These are phyloP conservation scores for Peromyscus melanophrys DNA, from an alignment of 2,797 vertebrate genomes.

Conservation along the genomic window DNA sequence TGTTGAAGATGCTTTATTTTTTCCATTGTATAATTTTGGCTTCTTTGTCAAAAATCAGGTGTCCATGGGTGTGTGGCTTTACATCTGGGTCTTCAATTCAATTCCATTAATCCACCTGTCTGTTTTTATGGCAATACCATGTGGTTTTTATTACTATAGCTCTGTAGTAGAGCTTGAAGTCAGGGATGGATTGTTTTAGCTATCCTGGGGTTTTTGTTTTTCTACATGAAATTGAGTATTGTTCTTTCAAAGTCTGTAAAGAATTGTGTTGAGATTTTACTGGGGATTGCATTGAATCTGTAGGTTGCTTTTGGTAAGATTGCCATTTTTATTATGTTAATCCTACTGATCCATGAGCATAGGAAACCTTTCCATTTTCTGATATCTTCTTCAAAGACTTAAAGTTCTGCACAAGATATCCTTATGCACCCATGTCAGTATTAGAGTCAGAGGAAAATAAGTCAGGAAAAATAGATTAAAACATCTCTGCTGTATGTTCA, in stretches of 20 bases:
- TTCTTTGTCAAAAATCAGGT: not conserved
- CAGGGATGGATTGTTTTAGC: not conserved
- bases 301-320: not conserved
- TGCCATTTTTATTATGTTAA: not conserved
- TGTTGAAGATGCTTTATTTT: not conserved
- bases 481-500: not conserved
- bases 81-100: not conserved
- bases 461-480: not conserved
- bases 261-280: not conserved
- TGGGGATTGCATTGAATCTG: not conserved
- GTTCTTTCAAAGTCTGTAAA: not conserved
- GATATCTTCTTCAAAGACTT: not conserved
- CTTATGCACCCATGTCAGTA: not conserved
- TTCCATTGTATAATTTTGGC: not conserved
- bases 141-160: not conserved
- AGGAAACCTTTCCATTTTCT: not conserved
- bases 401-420: not conserved
- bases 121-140: not conserved
- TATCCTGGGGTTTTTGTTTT: not conserved
- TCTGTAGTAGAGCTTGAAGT: not conserved
- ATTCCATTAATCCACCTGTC: not conserved
- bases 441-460: not conserved
- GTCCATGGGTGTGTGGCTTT: not conserved
- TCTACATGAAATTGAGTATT: not conserved
- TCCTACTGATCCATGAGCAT: not conserved